Evolutionary conservation across 2,888 invertebrate species (phyloP).

Genomic region (Colletes collaris): DNA sequence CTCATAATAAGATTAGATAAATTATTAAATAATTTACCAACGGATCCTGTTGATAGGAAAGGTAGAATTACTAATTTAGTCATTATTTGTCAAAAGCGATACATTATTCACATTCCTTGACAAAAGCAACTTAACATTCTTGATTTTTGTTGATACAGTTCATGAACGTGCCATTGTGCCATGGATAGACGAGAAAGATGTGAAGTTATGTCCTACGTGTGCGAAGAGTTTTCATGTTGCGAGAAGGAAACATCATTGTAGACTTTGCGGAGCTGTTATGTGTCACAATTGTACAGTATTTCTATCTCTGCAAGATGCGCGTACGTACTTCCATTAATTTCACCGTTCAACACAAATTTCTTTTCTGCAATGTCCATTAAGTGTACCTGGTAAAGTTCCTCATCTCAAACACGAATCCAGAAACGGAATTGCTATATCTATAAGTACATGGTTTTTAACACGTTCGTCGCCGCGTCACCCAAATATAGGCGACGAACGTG

Average conservation of each 20-base stretch:
- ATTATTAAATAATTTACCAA: conserved; percentile 91
- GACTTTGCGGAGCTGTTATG: conserved; percentile 96
- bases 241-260: conserved; percentile 97
- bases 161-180: conserved; percentile 90
- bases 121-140: not conserved
- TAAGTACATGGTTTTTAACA: too few species aligned
- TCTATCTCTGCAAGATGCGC: conserved; percentile 90
- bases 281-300: conserved; percentile 96
- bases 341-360: too few species aligned
- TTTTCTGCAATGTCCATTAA: too few species aligned
- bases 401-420: too few species aligned
- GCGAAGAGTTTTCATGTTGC: conserved; percentile 94
- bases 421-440: too few species aligned
- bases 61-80: conserved; percentile 80
- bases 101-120: too few species aligned
- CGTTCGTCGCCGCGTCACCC: too few species aligned
- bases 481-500: too few species aligned
- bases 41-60: conserved; percentile 89
- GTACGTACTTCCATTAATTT: conserved; percentile 83
- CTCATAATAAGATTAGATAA: conserved; percentile 96
- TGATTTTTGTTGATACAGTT: conserved; percentile 6
- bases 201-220: conserved; percentile 95
- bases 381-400: too few species aligned
- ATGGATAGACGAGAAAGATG: conserved; percentile 96
- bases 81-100: too few species aligned